These are phyloP conservation scores for Bubalus kerabau DNA, from an alignment of 2,113 vertebrate species.

Conservation along the genomic window DNA sequence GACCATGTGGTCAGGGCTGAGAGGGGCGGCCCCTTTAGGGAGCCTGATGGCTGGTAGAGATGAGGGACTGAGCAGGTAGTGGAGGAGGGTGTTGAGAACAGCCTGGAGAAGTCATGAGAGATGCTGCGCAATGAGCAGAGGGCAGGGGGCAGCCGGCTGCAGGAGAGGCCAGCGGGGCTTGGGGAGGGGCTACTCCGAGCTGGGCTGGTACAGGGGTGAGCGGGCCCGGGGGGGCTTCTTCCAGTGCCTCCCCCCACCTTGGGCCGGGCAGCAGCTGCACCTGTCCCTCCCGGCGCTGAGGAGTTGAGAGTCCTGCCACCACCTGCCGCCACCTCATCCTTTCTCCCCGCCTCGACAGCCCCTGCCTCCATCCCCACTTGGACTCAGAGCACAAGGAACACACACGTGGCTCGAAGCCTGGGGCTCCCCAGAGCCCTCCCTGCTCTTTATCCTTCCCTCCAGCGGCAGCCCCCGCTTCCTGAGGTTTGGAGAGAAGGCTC, in stretches of 20 bases:
- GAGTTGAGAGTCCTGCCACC: background rate
- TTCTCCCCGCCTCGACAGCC: background rate
- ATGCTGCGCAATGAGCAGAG: background rate
- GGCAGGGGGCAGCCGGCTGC: no score
- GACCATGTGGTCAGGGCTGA: background rate
- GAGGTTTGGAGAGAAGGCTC: background rate
- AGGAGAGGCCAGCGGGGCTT: background rate
- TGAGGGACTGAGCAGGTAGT: background rate
- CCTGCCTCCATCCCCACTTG: background rate
- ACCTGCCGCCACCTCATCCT: background rate
- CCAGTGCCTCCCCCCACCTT: accelerated
- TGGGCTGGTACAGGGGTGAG: background rate
- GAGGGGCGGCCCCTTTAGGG: background rate
- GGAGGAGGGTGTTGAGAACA: background rate
- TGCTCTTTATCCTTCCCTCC: background rate
- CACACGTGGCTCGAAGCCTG: background rate
- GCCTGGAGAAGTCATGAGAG: background rate
- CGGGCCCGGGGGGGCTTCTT: accelerated
- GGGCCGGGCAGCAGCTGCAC: background rate
- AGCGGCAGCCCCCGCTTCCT: accelerated
- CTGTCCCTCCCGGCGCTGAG: background rate
- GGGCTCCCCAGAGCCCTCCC: background rate
- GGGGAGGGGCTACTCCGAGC: background rate
- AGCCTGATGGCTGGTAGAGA: background rate
- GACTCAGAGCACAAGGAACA: accelerated